These are phyloP conservation scores for Zaprionus ornatus DNA, from an alignment of 1,140 invertebrate species.

Conservation along the genomic window DNA sequence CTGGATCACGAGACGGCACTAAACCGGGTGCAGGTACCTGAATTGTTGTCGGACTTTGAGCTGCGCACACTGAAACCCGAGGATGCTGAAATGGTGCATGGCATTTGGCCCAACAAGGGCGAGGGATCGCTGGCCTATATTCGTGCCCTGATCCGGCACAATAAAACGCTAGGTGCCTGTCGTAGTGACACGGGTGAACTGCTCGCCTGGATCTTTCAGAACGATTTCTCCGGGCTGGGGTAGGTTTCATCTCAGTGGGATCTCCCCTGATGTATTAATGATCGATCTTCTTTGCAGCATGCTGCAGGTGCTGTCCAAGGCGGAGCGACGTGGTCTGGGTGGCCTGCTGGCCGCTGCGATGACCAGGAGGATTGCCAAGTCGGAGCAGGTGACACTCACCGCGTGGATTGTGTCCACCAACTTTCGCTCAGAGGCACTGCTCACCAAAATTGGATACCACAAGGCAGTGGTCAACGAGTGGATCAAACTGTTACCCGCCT, in stretches of 20 bases:
- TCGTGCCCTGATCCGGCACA: conserved; percentile 55
- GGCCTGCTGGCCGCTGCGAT: conserved; percentile 57
- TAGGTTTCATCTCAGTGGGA: background rate
- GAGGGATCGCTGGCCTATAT: conserved; percentile 72
- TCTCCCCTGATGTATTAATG: background rate
- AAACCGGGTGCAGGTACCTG: conserved; percentile 23
- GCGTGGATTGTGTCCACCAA: conserved; percentile 72
- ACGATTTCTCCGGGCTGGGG: conserved; percentile 73
- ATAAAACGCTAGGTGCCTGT: conserved; percentile 61
- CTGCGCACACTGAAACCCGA: conserved; percentile 41
- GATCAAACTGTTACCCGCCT: conserved; percentile 61
- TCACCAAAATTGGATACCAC: conserved; percentile 62
- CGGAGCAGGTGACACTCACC: conserved; percentile 54
- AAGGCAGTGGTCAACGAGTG: conserved; percentile 65
- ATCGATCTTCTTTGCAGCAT: conserved; percentile 46
- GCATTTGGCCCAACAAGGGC: conserved; percentile 68
- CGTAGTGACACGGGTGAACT: conserved; percentile 55
- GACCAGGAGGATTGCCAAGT: conserved; percentile 53
- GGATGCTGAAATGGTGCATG: conserved; percentile 62
- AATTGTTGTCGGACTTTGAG: conserved; percentile 61
- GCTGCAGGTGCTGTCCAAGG: conserved; percentile 64
- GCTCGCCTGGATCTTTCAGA: conserved; percentile 77
- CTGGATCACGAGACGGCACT: conserved; percentile 37
- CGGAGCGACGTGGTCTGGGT: conserved; percentile 68
- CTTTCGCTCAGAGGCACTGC: conserved; percentile 62